Conservation (phyloP, 92 coral and sea anemone genomes). For the Montipora capitata region DNA sequence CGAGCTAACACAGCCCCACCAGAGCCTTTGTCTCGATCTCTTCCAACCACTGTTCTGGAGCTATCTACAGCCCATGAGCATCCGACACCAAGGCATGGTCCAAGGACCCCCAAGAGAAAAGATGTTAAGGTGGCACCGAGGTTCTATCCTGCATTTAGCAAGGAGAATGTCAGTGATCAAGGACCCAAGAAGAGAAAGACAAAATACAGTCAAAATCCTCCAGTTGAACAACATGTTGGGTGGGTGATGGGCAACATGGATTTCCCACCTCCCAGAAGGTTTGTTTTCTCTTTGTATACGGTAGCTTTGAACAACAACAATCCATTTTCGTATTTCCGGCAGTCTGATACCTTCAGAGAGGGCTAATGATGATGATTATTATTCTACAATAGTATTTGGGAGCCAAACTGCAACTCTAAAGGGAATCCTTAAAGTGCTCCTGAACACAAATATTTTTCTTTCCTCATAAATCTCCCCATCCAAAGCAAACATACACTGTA, state of each 20-base stretch:
- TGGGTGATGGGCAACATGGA: slow-evolving; percentile 95
- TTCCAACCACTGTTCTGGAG: slow-evolving; percentile 92
- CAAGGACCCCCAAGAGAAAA: slow-evolving; percentile 97
- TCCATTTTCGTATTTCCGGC: too few species aligned
- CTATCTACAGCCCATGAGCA: slow-evolving; percentile 81
- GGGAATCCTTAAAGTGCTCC: too few species aligned
- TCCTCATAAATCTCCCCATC: too few species aligned
- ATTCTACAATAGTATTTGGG: too few species aligned
- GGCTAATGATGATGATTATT: too few species aligned
- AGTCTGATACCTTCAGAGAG: too few species aligned
- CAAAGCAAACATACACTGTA: too few species aligned
- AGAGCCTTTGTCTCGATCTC: slow-evolving; percentile 89
- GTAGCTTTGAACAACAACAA: neutral
- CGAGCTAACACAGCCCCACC: slow-evolving; percentile 90
- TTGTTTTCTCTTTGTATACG: neutral
- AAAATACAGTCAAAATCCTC: slow-evolving; percentile 96
- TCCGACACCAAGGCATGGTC: slow-evolving; percentile 74
- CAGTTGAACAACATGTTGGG: slow-evolving; percentile 98
- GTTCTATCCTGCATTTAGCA: slow-evolving; percentile 94
- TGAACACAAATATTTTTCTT: too few species aligned
- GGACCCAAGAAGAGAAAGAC: slow-evolving; percentile 99
- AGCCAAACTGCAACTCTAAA: too few species aligned
- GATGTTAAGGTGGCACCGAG: slow-evolving; percentile 97
- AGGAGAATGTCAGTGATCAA: slow-evolving; percentile 89
- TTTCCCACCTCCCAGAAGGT: slow-evolving; percentile 89